Conservation (phyloP, 1,140 invertebrate genomes). For the Daktulosphaira vitifoliae region DNA sequence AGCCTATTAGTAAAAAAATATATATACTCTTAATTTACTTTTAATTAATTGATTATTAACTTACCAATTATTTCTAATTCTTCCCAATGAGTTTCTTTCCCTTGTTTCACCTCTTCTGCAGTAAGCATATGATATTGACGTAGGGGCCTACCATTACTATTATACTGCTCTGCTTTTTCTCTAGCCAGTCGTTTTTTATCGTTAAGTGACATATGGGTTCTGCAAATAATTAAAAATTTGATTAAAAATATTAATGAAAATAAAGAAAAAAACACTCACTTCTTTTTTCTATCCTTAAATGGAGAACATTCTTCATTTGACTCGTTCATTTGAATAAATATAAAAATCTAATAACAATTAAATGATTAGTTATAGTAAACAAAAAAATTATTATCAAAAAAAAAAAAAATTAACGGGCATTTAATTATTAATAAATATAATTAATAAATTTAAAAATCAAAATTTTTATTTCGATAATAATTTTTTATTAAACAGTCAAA, state of each 20-base stretch:
- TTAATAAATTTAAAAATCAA: too few species aligned
- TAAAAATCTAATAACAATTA: background rate
- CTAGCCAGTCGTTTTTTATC: conserved; percentile 24
- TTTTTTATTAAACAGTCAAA: too few species aligned
- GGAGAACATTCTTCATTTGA: conserved; percentile 29
- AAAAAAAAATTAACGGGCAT: too few species aligned
- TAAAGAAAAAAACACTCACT: background rate
- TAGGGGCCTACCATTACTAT: conserved; percentile 34
- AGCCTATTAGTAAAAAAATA: conserved; percentile 8
- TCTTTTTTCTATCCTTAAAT: conserved; percentile 30
- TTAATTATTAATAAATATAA: too few species aligned
- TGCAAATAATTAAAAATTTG: background rate
- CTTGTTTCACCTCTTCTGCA: conserved; percentile 77
- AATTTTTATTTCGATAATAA: too few species aligned
- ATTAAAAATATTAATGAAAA: background rate
- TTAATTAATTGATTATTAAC: background rate
- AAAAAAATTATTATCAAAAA: too few species aligned
- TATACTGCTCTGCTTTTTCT: conserved; percentile 24
- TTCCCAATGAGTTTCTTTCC: conserved; percentile 83
- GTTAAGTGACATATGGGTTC: conserved; percentile 25
- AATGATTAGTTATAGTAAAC: too few species aligned
- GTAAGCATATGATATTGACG: conserved; percentile 86
- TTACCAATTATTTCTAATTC: conserved; percentile 64
- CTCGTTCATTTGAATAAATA: conserved; percentile 19
- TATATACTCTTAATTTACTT: too few species aligned